Percentiles rank a stretch among this genome's conserved stretches.
Evolutionary conservation across 2,888 invertebrate genomes (phyloP).

Genomic region (Andrena fulva): DNA sequence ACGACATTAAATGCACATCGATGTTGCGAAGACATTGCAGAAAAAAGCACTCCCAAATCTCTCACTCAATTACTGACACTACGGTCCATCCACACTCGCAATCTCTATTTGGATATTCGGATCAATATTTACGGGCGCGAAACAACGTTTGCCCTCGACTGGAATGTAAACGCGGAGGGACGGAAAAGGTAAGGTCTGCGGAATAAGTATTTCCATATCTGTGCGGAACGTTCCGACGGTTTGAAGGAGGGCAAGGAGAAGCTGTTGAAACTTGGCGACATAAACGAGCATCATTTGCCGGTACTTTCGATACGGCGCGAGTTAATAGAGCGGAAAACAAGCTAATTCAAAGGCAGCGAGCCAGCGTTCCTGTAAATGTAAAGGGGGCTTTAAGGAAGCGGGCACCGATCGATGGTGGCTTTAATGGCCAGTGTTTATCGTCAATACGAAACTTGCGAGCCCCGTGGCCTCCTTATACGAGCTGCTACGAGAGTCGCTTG

Average conservation of each 20-base stretch:
- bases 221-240: not conserved
- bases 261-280: slow-evolving; percentile 39
- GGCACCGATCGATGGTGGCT: slow-evolving; percentile 48
- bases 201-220: not conserved
- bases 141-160: not conserved
- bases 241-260: not conserved
- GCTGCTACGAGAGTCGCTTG: slow-evolving; percentile 11
- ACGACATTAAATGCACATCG: not conserved
- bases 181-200: not conserved
- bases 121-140: not conserved
- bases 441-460: slow-evolving; percentile 46
- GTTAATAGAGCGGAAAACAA: slow-evolving; percentile 60
- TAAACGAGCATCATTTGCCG: slow-evolving; percentile 50
- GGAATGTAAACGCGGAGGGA: not conserved
- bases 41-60: not conserved
- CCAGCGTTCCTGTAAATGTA: slow-evolving; percentile 50
- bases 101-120: not conserved
- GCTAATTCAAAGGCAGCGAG: slow-evolving; percentile 56
- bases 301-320: slow-evolving; percentile 39
- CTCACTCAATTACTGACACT: not conserved
- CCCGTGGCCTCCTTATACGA: not conserved
- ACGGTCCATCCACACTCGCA: not conserved
- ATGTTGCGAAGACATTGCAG: not conserved
- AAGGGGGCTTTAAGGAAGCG: slow-evolving; percentile 51
- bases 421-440: slow-evolving; percentile 60